Percentiles rank a stretch among this genome's conserved stretches.
phyloP scores from a whole-genome alignment of 2,888 invertebrate genomes.

The Latrodectus elegans region DNA sequence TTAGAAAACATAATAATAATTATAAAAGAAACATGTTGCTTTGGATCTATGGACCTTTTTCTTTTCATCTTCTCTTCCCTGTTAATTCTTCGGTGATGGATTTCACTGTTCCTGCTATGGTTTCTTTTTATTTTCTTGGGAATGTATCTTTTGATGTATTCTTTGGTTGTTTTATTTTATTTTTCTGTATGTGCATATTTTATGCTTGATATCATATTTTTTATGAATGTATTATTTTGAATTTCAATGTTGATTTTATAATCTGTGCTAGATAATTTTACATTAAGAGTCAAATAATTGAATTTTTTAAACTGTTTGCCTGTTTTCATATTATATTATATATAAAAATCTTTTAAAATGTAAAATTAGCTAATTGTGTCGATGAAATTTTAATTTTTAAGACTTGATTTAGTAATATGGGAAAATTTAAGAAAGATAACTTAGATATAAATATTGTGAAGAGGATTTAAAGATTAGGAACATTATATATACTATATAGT shows the following conservation, averaged over 20 bases:
- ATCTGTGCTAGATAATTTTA: neutral
- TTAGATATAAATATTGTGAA: too few species aligned
- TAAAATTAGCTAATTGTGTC: too few species aligned
- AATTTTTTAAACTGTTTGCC: too few species aligned
- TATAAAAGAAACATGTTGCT: conserved; percentile 30
- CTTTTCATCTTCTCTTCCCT: conserved; percentile 24
- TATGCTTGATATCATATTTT: neutral
- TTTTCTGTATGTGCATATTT: conserved; percentile 1
- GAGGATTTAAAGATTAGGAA: too few species aligned
- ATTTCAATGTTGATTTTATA: neutral
- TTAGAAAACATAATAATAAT: conserved; percentile 6
- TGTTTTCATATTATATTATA: too few species aligned
- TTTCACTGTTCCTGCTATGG: conserved; percentile 27
- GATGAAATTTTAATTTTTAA: too few species aligned
- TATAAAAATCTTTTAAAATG: too few species aligned
- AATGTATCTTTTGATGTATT: neutral
- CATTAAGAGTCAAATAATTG: too few species aligned
- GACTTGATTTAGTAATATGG: too few species aligned
- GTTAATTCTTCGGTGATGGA: conserved; percentile 49
- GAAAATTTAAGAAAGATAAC: too few species aligned
- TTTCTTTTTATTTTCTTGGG: conserved; percentile 31
- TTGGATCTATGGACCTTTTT: conserved; percentile 34
- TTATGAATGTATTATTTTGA: neutral
- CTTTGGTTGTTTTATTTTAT: conserved; percentile 2
- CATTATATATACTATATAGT: too few species aligned